phyloP scores from a whole-genome alignment of 1,140 invertebrate species.

The Drosophila tristis region DNA sequence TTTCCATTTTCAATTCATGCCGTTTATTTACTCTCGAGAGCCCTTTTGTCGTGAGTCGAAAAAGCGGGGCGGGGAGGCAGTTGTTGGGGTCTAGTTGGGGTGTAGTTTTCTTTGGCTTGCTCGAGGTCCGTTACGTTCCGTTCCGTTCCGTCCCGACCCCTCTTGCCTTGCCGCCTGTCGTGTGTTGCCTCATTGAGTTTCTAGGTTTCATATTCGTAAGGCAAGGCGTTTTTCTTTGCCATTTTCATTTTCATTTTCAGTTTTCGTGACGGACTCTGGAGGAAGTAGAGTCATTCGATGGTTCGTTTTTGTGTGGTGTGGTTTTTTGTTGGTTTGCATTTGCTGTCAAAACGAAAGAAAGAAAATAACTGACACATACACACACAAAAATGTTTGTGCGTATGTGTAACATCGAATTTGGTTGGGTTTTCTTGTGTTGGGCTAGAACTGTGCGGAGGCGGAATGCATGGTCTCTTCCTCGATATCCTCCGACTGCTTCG shows the following conservation, averaged over 20 bases:
- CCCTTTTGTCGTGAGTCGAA: conserved; percentile 70
- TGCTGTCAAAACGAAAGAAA: conserved; percentile 41
- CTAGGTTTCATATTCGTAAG: conserved; percentile 61
- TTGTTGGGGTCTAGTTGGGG: too few species aligned
- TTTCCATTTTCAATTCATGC: conserved; percentile 76
- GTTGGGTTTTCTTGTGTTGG: conserved; percentile 16
- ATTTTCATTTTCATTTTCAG: conserved; percentile 20
- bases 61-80: conserved; percentile 19
- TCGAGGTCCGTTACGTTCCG: too few species aligned
- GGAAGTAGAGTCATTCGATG: conserved; percentile 38
- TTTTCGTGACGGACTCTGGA: conserved; percentile 37
- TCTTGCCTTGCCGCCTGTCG: conserved; percentile 13
- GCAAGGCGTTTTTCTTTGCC: conserved; percentile 36
- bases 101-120: too few species aligned
- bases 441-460: not conserved
- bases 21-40: conserved; percentile 71
- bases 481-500: conserved; percentile 8
- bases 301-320: conserved; percentile 20
- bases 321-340: not conserved
- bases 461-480: not conserved
- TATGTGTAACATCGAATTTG: conserved; percentile 46
- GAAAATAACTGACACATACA: conserved; percentile 32
- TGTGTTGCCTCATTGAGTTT: conserved; percentile 78
- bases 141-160: conserved; percentile 14
- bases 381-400: conserved; percentile 8